A percentile compares a stretch with the other conserved stretches of the same genome.
These are phyloP conservation scores for Tragelaphus imberbis DNA, from an alignment of 2,113 vertebrate genomes.

Conservation along the genomic window DNA sequence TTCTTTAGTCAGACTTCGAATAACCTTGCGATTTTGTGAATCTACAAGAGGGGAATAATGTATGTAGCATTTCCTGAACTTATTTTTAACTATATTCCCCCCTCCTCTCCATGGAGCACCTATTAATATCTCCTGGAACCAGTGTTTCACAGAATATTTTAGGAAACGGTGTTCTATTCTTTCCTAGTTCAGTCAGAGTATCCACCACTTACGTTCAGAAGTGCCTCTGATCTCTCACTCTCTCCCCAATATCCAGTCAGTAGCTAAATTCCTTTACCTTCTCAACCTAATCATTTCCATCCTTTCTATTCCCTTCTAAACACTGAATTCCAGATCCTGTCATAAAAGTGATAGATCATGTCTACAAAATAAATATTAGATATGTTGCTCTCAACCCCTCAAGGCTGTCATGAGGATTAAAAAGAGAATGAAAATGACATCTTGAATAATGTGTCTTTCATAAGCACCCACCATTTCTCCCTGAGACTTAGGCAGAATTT, in stretches of 20 bases:
- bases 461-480: background rate
- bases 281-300: background rate
- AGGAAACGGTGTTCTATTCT: background rate
- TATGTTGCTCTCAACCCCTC: background rate
- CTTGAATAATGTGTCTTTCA: background rate
- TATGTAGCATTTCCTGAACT: conserved; percentile 44
- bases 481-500: background rate
- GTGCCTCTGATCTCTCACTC: background rate
- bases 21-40: background rate
- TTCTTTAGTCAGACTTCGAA: conserved; percentile 20
- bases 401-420: background rate
- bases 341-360: background rate
- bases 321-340: background rate
- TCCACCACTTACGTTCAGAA: background rate
- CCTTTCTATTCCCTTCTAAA: background rate
- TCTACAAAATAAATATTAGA: background rate
- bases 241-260: background rate
- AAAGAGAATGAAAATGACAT: background rate
- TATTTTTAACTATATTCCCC: conserved; percentile 51
- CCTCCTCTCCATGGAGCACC: background rate
- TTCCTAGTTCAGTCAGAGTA: conserved; percentile 23
- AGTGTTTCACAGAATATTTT: conserved; percentile 48
- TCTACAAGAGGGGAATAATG: conserved; percentile 11
- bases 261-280: background rate
- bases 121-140: conserved; percentile 51